Base-by-base conservation (phyloP, 1,140 invertebrate species). In the Cardiocondyla obscurior region DNA sequence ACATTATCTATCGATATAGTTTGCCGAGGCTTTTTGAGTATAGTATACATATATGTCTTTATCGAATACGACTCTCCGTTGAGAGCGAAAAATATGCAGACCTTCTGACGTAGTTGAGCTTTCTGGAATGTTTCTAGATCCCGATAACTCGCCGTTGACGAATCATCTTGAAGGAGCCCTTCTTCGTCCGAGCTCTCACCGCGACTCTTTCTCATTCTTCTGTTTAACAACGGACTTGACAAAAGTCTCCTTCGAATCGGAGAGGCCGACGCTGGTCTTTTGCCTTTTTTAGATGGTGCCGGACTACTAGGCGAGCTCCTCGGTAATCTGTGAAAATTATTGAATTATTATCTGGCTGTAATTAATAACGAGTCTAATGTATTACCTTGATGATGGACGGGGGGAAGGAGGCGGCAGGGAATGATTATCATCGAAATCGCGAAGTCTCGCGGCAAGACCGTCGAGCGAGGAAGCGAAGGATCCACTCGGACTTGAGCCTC, bases 41-140 rank as follows among this genome's bases (percentile, higher is more conserved):
- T 2, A 28, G 5, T 51, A 10, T 12, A 16, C 7, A 19, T 49
- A 30, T 55, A n/a, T n/a, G n/a, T n/a, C n/a, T n/a, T n/a, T n/a
- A 55, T 74, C 3, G 28, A 46, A 39, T 12, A 30, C n/a, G n/a
- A 16, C 0, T 64, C 8, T 36, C 10, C 0, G 10, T 64, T 12
- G 7, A 16, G 16, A 64, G 7, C 7, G 28, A 19, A 42, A n/a
- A 72, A 57, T 64, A 58, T 33, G 64, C 72, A 25, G 92, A 98
- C 98, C 96, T 99, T 99, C 92, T 99, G 98, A 86, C 97, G 96
- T 42, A 99, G 95, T 90, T 99, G 98, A 49, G 97, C 97, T 94
- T 99, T 99, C 92, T 99, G 98, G 92, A 99, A 99, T 62, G 97
- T 98, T 94, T 99, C 98, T 73, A 99, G 95, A 93, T 99, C 97